phyloP scores from a whole-genome alignment of 2,113 vertebrate species.

The Percopsis transmontana region DNA sequence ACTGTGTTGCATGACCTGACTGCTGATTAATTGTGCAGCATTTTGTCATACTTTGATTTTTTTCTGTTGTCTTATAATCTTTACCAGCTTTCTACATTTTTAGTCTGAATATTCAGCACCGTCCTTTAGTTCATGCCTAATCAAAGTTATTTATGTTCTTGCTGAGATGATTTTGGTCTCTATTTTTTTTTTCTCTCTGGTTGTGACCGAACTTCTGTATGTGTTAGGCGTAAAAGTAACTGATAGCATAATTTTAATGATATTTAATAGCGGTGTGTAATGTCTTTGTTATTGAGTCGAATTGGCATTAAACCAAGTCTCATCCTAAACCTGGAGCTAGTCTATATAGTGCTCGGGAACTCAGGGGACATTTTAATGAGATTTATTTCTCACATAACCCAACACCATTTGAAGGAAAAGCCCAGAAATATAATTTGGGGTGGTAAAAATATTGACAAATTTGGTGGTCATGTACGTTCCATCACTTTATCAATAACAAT shows the following conservation, averaged over 20 bases:
- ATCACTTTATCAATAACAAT: no score
- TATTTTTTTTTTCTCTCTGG: background rate
- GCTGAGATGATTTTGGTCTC: background rate
- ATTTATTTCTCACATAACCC: no score
- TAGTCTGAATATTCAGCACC: constrained; percentile 5
- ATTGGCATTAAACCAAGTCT: background rate
- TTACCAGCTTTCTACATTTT: background rate
- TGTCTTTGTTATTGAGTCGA: background rate
- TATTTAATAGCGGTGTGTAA: constrained; percentile 22
- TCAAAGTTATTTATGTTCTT: constrained; percentile 15
- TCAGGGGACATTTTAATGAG: no score
- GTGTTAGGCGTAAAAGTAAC: constrained; percentile 2
- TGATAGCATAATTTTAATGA: constrained; percentile 23
- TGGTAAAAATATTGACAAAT: no score
- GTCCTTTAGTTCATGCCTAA: constrained; percentile 30
- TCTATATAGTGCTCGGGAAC: no score
- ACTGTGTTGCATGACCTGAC: background rate
- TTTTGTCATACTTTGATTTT: background rate
- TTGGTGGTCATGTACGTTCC: no score
- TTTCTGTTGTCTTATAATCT: background rate
- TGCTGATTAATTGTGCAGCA: constrained; percentile 12
- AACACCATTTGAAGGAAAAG: no score
- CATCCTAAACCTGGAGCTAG: no score
- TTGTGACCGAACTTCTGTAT: background rate
- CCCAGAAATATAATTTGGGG: no score